Percentiles rank a stretch among this genome's conserved stretches.
These are phyloP conservation scores for Lycodopsis pacificus DNA, from an alignment of 2,797 vertebrate genomes.

Conservation along the genomic window DNA sequence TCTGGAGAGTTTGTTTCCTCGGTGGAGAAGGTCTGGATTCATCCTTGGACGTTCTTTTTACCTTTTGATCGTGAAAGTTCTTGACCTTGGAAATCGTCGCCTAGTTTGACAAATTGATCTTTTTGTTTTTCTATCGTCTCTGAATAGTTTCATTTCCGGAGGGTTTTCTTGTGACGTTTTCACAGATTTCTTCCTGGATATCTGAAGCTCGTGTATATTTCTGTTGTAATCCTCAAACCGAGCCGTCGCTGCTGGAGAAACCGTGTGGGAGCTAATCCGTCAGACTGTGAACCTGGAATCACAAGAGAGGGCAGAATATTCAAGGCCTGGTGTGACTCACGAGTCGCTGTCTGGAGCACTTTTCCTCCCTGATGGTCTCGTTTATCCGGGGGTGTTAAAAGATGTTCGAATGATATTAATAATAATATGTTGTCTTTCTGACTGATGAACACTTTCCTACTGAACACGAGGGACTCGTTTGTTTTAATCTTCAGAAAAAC, in stretches of 20 bases:
- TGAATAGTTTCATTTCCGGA: not conserved
- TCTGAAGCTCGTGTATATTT: not conserved
- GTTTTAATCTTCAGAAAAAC: not conserved
- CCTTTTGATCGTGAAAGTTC: not conserved
- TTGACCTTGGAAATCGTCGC: not conserved
- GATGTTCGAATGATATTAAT: not conserved
- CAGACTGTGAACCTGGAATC: conserved; percentile 37
- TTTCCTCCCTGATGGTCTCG: not conserved
- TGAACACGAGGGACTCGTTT: not conserved
- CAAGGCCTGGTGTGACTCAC: conserved; percentile 40
- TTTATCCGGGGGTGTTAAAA: not conserved
- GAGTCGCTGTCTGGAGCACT: conserved; percentile 16
- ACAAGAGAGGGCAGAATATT: not conserved
- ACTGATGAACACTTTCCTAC: not conserved
- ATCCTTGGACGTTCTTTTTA: not conserved
- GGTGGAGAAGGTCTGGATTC: not conserved
- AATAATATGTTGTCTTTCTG: not conserved
- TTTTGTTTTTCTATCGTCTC: not conserved
- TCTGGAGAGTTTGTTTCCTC: not conserved
- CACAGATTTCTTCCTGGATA: not conserved
- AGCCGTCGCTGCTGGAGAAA: conserved; percentile 41
- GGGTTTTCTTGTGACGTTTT: not conserved
- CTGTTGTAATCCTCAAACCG: conserved; percentile 44
- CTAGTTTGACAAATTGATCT: not conserved
- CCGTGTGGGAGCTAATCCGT: conserved; percentile 56